phyloP scores from a whole-genome alignment of 1,140 invertebrate genomes.

The Hyposmocoma kahamanoa region DNA sequence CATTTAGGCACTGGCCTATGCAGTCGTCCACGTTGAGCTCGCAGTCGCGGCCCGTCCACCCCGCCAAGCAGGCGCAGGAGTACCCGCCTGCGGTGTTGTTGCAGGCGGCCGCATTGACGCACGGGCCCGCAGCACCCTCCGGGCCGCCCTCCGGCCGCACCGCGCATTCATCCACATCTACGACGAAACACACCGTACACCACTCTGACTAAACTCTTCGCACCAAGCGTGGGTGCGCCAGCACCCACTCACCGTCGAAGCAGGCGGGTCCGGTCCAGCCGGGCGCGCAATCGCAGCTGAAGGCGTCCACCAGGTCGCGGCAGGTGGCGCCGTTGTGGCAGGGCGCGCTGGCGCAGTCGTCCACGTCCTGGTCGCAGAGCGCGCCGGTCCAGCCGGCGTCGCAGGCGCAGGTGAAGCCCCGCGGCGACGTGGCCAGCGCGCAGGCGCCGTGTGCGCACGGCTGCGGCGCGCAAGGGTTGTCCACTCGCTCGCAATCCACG shows the following conservation, averaged over 20 bases:
- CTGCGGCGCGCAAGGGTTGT: conserved; percentile 91
- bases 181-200: not conserved
- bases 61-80: conserved; percentile 84
- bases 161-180: conserved; percentile 81
- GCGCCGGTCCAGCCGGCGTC: conserved; percentile 88
- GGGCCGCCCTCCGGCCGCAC: conserved; percentile 3
- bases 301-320: conserved; percentile 80
- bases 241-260: conserved; percentile 25
- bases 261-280: conserved; percentile 54
- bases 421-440: conserved; percentile 62
- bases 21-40: conserved; percentile 93
- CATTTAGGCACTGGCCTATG: conserved; percentile 89
- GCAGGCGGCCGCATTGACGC: conserved; percentile 88
- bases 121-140: conserved; percentile 71
- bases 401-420: conserved; percentile 86
- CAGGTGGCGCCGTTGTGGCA: conserved; percentile 92
- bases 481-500: conserved; percentile 91
- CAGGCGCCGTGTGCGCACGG: conserved; percentile 92
- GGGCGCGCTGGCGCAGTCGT: conserved; percentile 82
- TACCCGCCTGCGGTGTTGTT: conserved; percentile 89
- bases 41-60: conserved; percentile 92
- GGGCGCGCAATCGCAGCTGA: conserved; percentile 72
- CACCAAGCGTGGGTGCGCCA: not conserved
- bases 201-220: too few species aligned
- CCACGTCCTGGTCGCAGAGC: conserved; percentile 78